Percentiles rank a stretch among this genome's conserved stretches.
Evolutionary conservation across 2,888 invertebrate species (phyloP).

Genomic region (Apodemia mormo): DNA sequence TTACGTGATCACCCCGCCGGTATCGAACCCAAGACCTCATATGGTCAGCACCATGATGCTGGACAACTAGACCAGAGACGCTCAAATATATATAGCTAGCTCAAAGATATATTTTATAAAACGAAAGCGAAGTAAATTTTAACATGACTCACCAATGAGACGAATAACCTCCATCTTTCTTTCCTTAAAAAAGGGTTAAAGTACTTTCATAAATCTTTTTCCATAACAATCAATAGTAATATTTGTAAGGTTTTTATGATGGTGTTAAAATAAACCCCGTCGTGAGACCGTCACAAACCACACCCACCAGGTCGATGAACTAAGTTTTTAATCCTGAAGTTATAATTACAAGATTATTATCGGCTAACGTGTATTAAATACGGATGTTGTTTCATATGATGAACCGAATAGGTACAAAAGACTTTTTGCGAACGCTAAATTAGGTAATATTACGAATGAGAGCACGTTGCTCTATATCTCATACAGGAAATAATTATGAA

Average conservation of each 20-base stretch:
- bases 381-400: slow-evolving; percentile 55
- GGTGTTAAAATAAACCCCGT: slow-evolving; percentile 23
- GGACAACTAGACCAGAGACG: too few species aligned
- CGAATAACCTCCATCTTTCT: neutral
- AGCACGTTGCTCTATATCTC: slow-evolving; percentile 41
- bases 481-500: slow-evolving; percentile 11
- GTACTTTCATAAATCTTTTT: neutral
- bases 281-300: slow-evolving; percentile 32
- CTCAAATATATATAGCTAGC: too few species aligned
- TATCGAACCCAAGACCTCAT: too few species aligned
- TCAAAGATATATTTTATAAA: too few species aligned
- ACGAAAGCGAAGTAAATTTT: too few species aligned
- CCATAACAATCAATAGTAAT: neutral
- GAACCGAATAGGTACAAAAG: slow-evolving; percentile 41
- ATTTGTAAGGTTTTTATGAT: slow-evolving; percentile 16
- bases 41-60: too few species aligned
- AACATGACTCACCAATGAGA: neutral
- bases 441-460: slow-evolving; percentile 44
- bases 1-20: too few species aligned
- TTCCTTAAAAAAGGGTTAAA: slow-evolving; percentile 1
- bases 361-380: slow-evolving; percentile 48
- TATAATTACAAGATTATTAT: slow-evolving; percentile 71
- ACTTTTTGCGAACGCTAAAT: slow-evolving; percentile 52
- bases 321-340: slow-evolving; percentile 51
- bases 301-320: slow-evolving; percentile 46